Evolutionary conservation across 2,888 invertebrate genomes (phyloP).

Genomic region (Rhamphomyia laevipes): DNA sequence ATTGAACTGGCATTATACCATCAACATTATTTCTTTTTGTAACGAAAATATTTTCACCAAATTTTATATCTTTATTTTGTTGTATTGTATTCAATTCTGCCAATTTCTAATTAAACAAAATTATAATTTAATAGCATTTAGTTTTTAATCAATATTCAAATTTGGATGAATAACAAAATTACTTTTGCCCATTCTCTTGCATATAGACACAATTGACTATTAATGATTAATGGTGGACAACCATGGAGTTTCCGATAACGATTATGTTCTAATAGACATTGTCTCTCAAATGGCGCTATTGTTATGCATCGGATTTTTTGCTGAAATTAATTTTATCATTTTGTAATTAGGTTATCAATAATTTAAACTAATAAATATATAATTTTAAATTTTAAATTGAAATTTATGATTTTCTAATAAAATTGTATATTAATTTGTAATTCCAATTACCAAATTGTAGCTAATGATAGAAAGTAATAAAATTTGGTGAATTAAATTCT

Average conservation of each 20-base stretch:
- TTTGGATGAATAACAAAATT: not conserved
- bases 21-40: conserved; percentile 57
- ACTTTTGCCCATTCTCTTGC: conserved; percentile 58
- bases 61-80: conserved; percentile 63
- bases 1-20: conserved; percentile 60
- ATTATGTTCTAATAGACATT: conserved; percentile 41
- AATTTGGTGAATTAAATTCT: too few relatives aligned
- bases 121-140: not conserved
- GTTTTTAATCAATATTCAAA: not conserved
- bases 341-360: too few relatives aligned
- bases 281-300: conserved; percentile 2
- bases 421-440: too few relatives aligned
- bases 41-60: conserved; percentile 76
- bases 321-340: too few relatives aligned
- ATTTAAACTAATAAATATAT: too few relatives aligned
- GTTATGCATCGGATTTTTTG: too few relatives aligned
- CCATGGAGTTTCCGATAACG: conserved; percentile 53
- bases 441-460: too few relatives aligned
- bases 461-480: too few relatives aligned
- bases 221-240: conserved; percentile 52
- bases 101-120: not conserved
- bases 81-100: conserved; percentile 45
- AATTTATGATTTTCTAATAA: too few relatives aligned
- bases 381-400: too few relatives aligned
- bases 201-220: conserved; percentile 50